These are phyloP conservation scores for Dexiosoma caninum DNA, from an alignment of 2,888 invertebrate genomes.

Conservation along the genomic window DNA sequence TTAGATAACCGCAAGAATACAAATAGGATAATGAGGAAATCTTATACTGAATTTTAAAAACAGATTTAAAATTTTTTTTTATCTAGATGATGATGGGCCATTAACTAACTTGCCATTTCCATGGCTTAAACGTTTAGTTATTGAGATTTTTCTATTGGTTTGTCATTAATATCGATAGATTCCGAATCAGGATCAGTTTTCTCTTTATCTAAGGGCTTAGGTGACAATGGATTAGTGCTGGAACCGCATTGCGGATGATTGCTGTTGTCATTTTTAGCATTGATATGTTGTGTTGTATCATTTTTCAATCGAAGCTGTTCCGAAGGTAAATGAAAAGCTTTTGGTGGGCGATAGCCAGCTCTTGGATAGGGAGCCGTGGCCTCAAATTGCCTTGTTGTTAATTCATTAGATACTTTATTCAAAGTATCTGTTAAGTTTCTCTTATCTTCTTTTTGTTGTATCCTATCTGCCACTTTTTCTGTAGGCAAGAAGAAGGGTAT, in stretches of 20 bases:
- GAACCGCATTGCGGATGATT: slow-evolving; percentile 72
- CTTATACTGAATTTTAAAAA: no score
- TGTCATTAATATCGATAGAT: slow-evolving; percentile 67
- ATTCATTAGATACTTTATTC: background rate
- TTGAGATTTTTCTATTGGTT: slow-evolving; percentile 62
- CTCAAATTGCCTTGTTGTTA: background rate
- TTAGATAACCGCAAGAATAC: no score
- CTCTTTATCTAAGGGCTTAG: slow-evolving; percentile 70
- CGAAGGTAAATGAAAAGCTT: slow-evolving; percentile 59
- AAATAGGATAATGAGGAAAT: no score
- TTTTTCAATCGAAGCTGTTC: slow-evolving; percentile 54
- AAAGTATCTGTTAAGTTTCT: background rate
- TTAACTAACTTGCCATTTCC: no score
- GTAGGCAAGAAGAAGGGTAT: slow-evolving; percentile 70
- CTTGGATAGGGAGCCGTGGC: slow-evolving; percentile 60
- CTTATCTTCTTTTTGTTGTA: background rate
- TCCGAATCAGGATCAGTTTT: slow-evolving; percentile 71
- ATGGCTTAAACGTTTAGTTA: slow-evolving; percentile 32
- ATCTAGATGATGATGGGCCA: no score
- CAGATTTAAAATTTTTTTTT: no score
- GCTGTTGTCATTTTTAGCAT: slow-evolving; percentile 63
- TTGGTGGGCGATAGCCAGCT: slow-evolving; percentile 61
- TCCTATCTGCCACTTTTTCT: slow-evolving; percentile 26
- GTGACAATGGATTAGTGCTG: slow-evolving; percentile 71
- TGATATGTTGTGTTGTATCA: background rate